phyloP scores from a whole-genome alignment of 2,797 vertebrate genomes.

The Manis crassicaudata region DNA sequence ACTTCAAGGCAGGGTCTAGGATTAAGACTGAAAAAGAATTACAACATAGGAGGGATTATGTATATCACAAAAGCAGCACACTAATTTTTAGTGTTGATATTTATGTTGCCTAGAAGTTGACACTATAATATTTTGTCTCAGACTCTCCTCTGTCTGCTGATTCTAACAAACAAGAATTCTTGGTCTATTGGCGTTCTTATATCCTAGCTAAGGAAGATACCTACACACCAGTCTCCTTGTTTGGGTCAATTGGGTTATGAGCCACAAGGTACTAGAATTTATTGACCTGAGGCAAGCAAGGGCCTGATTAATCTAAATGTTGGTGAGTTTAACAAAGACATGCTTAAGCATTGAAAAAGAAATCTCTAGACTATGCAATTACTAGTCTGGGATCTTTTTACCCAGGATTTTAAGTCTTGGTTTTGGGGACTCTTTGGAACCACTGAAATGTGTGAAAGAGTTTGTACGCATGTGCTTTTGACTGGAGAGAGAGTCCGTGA shows the following conservation, averaged over 20 bases:
- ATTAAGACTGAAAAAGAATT: conserved; percentile 13
- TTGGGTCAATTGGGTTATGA: neutral
- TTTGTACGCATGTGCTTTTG: neutral
- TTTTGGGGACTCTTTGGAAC: neutral
- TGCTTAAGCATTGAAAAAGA: neutral
- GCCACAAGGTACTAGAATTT: neutral
- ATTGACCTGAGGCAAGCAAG: neutral
- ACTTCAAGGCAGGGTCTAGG: neutral
- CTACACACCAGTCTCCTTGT: neutral
- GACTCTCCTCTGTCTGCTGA: neutral
- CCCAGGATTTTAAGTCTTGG: neutral
- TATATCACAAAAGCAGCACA: neutral
- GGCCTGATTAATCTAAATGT: neutral
- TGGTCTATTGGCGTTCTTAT: neutral
- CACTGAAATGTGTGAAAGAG: neutral
- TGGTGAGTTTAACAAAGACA: neutral
- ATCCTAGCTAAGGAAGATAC: neutral
- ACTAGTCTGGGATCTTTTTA: neutral
- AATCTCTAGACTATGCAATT: neutral
- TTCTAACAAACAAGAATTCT: conserved; percentile 9
- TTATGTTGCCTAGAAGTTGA: neutral
- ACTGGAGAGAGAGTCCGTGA: neutral
- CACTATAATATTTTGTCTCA: neutral
- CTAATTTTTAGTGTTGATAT: neutral
- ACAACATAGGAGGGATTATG: neutral